A percentile compares a stretch with the other conserved stretches of the same genome.
Conservation (phyloP, 1,140 invertebrate genomes). For the Neoseiulus cucumeris region DNA sequence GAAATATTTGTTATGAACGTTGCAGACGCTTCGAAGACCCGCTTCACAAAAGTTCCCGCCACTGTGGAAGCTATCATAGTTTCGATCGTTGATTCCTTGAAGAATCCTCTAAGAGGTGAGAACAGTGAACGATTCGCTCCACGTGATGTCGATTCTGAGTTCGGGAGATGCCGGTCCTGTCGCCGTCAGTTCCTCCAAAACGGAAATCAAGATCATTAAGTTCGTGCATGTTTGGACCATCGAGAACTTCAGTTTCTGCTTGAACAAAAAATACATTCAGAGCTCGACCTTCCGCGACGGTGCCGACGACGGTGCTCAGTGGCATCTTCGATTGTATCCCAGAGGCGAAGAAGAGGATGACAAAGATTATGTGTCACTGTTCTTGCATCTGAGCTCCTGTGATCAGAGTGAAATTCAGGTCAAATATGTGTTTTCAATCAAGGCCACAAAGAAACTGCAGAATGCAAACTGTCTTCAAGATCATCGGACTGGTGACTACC, state of each 20-base stretch:
- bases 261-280: constrained; percentile 97
- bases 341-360: constrained; percentile 98
- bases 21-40: no score
- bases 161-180: no score
- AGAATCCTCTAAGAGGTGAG: no score
- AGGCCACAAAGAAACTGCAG: constrained; percentile 99
- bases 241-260: constrained; percentile 98
- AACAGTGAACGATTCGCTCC: no score
- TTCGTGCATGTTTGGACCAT: constrained; percentile 99
- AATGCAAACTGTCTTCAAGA: constrained; percentile 77
- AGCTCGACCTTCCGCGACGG: constrained; percentile 97
- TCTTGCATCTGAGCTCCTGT: constrained; percentile 91
- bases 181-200: constrained; percentile 14
- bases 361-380: constrained; percentile 97
- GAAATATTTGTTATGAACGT: no score
- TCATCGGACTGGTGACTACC: no score
- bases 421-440: constrained; percentile 99
- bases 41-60: no score
- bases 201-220: constrained; percentile 96
- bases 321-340: constrained; percentile 97
- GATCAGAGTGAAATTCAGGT: constrained; percentile 98
- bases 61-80: no score
- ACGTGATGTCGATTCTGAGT: no score
- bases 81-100: no score
- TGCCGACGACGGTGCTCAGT: constrained; percentile 97